Evolutionary conservation across 2,888 invertebrate genomes (phyloP).

Genomic region (Amblyjoppa proteus): DNA sequence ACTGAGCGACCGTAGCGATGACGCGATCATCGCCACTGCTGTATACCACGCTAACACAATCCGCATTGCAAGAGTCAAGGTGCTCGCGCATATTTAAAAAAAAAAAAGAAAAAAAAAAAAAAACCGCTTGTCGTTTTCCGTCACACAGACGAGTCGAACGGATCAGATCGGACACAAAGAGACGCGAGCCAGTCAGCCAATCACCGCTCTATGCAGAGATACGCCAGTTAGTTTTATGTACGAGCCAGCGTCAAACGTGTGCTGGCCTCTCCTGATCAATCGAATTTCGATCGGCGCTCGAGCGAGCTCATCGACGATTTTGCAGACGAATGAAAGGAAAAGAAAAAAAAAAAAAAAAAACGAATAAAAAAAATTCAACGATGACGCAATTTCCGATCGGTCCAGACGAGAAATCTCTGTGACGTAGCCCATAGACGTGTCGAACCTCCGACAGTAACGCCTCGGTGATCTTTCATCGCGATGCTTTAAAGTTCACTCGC

Average conservation of each 20-base stretch:
- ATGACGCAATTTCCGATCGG: conserved; percentile 45
- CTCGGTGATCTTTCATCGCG: neutral
- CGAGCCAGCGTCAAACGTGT: no score
- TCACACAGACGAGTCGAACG: no score
- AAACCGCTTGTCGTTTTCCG: no score
- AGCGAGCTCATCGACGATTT: conserved; percentile 42
- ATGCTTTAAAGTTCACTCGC: neutral
- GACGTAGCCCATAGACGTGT: neutral
- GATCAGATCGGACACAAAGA: no score
- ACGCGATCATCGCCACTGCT: conserved; percentile 64
- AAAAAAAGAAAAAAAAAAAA: no score
- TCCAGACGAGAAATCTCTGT: neutral
- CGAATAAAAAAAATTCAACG: conserved; percentile 11
- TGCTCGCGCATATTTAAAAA: no score
- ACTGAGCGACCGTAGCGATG: conserved; percentile 65
- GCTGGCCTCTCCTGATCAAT: conserved; percentile 3
- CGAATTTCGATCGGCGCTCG: conserved; percentile 34
- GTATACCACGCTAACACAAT: conserved; percentile 21
- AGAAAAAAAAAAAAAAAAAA: neutral
- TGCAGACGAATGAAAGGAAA: neutral
- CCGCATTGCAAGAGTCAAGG: neutral
- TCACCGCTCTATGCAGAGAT: no score
- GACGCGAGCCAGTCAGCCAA: no score
- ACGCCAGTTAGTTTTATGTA: no score
- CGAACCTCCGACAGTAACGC: neutral